These are phyloP conservation scores for Acanthacorydalis orientalis DNA, from an alignment of 2,888 invertebrate species.

Conservation along the genomic window DNA sequence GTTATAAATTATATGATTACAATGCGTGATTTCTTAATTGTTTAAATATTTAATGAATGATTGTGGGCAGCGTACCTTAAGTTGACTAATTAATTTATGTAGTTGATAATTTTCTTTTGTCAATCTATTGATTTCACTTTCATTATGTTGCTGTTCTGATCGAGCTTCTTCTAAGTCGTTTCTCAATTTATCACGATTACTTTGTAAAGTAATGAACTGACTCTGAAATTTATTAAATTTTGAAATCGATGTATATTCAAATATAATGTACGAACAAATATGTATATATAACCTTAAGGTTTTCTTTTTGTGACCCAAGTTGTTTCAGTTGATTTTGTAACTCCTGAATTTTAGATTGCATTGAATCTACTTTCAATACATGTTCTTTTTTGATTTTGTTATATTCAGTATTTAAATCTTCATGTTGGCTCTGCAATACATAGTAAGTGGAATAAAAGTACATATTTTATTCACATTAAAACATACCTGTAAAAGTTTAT, in stretches of 20 bases:
- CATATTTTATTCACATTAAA: background rate
- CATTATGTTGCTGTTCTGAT: conserved; percentile 16
- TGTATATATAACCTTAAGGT: conserved; percentile 11
- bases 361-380: conserved; percentile 27
- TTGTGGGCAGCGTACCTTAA: conserved; percentile 15
- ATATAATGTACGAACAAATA: no score
- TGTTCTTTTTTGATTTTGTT: conserved; percentile 29
- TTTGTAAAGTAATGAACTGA: conserved; percentile 20
- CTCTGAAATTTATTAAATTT: conserved; percentile 14
- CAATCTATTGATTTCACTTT: conserved; percentile 17
- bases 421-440: conserved; percentile 29
- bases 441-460: background rate
- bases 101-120: conserved; percentile 18
- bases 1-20: background rate
- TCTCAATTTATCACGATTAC: conserved; percentile 21
- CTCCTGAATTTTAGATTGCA: conserved; percentile 29
- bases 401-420: conserved; percentile 32
- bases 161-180: conserved; percentile 16
- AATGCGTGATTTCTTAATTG: background rate
- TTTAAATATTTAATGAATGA: background rate
- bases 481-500: conserved; percentile 29
- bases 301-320: conserved; percentile 19
- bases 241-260: no score
- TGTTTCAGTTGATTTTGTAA: conserved; percentile 30
- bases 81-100: conserved; percentile 15